A percentile compares a stretch with the other conserved stretches of the same genome.
phyloP scores from a whole-genome alignment of 2,797 vertebrate species.

The Steatocranus sp. region DNA sequence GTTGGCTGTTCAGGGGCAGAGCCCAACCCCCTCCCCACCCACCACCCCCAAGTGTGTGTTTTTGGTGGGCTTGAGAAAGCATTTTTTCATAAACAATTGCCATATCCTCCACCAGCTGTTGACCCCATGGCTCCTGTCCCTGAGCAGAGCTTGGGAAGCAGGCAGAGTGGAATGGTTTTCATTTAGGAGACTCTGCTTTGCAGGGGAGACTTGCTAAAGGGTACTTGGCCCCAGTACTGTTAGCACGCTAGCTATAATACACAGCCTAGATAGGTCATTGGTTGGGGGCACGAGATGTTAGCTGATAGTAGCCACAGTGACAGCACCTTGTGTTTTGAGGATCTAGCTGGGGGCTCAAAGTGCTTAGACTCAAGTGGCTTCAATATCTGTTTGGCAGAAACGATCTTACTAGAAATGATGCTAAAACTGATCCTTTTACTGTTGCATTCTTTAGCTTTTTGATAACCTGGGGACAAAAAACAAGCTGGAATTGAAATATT shows the following conservation, averaged over 20 bases:
- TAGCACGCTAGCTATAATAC: slow-evolving; percentile 75
- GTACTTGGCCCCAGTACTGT: slow-evolving; percentile 77
- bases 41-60: slow-evolving; percentile 54
- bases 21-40: slow-evolving; percentile 60
- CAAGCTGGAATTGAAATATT: not conserved
- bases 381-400: not conserved
- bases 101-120: slow-evolving; percentile 99
- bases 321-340: slow-evolving; percentile 25
- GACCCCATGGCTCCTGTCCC: slow-evolving; percentile 88
- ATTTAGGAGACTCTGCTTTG: slow-evolving; percentile 85
- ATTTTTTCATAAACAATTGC: slow-evolving; percentile 99
- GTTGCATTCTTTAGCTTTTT: not conserved
- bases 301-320: slow-evolving; percentile 42
- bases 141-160: slow-evolving; percentile 47
- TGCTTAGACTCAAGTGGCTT: not conserved
- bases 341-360: slow-evolving; percentile 38
- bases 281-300: slow-evolving; percentile 53
- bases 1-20: slow-evolving; percentile 85
- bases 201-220: slow-evolving; percentile 72
- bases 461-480: not conserved
- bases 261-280: slow-evolving; percentile 63
- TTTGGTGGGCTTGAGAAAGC: slow-evolving; percentile 96
- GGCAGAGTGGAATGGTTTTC: slow-evolving; percentile 85
- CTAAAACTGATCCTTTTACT: not conserved
- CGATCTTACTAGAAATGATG: fast-evolving